Evolutionary conservation across 2,888 invertebrate genomes (phyloP).

Genomic region (Metacarcinus magister): DNA sequence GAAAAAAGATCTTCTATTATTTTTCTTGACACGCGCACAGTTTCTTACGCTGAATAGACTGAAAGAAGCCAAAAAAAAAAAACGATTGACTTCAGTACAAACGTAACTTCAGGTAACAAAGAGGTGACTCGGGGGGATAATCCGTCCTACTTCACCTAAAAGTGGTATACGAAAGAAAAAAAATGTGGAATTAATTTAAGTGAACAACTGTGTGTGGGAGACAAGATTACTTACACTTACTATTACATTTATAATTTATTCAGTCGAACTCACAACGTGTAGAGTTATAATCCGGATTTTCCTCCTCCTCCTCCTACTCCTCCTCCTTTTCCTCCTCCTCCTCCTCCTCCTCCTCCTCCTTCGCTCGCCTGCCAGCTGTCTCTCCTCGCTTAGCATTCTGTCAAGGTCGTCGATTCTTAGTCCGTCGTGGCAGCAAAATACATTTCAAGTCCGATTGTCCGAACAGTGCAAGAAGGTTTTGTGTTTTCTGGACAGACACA

Average conservation of each 20-base stretch:
- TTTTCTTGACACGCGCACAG: not conserved
- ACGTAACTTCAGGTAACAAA: not conserved
- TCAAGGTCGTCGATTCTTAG: not conserved
- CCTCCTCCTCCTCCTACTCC: not conserved
- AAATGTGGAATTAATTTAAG: not conserved
- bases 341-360: not conserved
- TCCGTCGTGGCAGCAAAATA: not conserved
- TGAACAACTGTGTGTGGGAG: not conserved
- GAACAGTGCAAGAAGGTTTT: not conserved
- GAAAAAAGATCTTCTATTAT: no score
- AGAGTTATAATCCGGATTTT: not conserved
- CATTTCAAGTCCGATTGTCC: not conserved
- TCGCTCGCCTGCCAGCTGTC: conserved; percentile 9
- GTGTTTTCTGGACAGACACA: not conserved
- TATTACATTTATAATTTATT: not conserved
- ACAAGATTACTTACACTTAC: not conserved
- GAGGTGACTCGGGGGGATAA: not conserved
- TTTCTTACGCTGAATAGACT: not conserved
- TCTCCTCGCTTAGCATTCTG: not conserved
- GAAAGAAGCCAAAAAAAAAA: not conserved
- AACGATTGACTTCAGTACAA: no score
- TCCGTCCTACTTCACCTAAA: not conserved
- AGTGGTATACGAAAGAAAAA: not conserved
- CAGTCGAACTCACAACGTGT: not conserved
- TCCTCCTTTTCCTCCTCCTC: not conserved